phyloP scores from a whole-genome alignment of 2,113 vertebrate species.

The Progne subis region DNA sequence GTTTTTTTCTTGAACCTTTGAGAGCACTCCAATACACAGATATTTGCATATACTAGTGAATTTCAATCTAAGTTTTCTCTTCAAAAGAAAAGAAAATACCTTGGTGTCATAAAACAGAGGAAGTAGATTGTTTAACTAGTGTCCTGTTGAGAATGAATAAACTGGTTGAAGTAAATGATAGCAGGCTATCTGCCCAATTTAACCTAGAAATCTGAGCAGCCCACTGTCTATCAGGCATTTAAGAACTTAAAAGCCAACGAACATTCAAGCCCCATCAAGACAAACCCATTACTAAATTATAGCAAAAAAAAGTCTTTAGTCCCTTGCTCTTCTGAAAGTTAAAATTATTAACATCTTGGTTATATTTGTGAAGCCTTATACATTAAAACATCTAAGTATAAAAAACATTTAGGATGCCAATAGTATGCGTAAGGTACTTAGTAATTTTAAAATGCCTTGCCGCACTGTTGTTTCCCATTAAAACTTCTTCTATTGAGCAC shows the following conservation, averaged over 20 bases:
- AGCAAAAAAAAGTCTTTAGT: not conserved
- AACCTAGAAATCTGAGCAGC: not conserved
- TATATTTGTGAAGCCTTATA: not conserved
- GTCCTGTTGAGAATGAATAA: not conserved
- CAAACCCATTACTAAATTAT: not conserved
- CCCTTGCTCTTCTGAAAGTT: not conserved
- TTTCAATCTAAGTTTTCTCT: not conserved
- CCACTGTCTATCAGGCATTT: not conserved
- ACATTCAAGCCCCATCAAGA: not conserved
- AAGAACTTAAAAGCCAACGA: not conserved
- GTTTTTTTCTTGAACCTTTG: not conserved
- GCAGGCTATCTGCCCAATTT: not conserved
- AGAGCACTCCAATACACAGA: not conserved
- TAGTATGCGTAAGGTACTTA: fast-evolving
- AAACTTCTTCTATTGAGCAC: not conserved
- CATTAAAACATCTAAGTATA: fast-evolving
- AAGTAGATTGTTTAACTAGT: not conserved
- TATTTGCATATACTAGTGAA: not conserved
- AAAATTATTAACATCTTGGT: not conserved
- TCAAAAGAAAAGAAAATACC: not conserved
- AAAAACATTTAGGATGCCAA: not conserved
- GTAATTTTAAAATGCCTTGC: not conserved
- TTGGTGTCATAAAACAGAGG: not conserved
- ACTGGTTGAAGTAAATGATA: not conserved
- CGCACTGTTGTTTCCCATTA: fast-evolving